Conservation (phyloP, 2,113 vertebrate genomes). For the Clarias batrachus region DNA sequence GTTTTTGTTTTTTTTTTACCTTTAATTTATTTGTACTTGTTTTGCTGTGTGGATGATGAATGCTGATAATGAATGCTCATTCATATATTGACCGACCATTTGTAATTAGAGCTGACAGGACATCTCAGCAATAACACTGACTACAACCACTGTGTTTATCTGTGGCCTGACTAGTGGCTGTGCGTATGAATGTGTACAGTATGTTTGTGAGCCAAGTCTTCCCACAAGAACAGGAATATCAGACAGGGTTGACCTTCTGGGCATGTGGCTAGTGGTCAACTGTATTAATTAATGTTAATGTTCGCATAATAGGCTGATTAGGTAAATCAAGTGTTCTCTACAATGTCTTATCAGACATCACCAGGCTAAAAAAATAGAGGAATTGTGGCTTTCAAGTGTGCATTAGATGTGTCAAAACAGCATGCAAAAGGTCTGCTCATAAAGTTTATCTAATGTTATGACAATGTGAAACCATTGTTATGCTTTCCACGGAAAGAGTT, state of each 20-base stretch:
- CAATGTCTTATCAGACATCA: too few species aligned
- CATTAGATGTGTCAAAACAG: too few species aligned
- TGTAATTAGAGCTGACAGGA: neutral
- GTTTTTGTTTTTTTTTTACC: neutral
- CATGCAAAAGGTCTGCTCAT: too few species aligned
- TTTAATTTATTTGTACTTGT: neutral
- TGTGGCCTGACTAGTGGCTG: neutral
- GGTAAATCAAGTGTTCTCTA: too few species aligned
- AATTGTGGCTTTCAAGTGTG: too few species aligned
- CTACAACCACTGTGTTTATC: neutral
- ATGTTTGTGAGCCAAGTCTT: neutral
- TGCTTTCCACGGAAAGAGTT: too few species aligned
- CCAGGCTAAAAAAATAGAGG: too few species aligned
- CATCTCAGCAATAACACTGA: neutral
- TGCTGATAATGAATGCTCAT: neutral
- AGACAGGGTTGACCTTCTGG: neutral
- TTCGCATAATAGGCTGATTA: too few species aligned
- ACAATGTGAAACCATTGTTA: too few species aligned
- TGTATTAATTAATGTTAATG: too few species aligned
- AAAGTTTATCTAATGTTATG: too few species aligned
- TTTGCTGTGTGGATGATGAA: neutral
- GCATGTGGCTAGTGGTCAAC: neutral
- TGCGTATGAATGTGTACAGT: neutral
- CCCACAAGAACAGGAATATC: neutral
- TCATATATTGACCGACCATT: neutral